Base-by-base conservation (phyloP, 2,888 invertebrate genomes). In the Drosophila pseudotakahashii region DNA sequence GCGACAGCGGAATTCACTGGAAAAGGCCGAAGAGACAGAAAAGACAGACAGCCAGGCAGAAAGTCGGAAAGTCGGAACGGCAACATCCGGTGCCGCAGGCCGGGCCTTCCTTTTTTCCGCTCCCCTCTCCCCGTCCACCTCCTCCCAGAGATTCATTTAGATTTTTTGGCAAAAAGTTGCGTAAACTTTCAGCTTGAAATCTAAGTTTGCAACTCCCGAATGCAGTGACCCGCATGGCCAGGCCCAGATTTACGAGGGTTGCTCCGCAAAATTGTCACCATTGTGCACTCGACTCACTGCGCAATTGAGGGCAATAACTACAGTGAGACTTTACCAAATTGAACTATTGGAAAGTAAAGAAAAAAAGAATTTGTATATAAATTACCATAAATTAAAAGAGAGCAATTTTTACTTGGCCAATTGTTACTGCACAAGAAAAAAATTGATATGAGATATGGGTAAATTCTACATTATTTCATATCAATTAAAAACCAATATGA, bases 1-100 rank as follows among this genome's bases (percentile, higher is more conserved):
- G 60, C 60, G 50, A 73, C 67, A 57, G 53, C 86, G 86, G 78
- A 81, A 86, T 81, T 81, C 86, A 57, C 76, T 83, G 81, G 81
- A 86, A 81, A 83, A 73, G 86, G 86, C 26, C 26, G 26, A 26
- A 6, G 26, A 5, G 26, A 26, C 86, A 82, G 59, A 11, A 34
- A 5, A 34, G 34, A 61, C 69, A 45, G 62, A 23, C 47, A 14
- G 60, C 32, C 64, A 41, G 57, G 19, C 45, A 30, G 60, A 63
- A 48, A 63, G 57, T 37, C 45, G 19, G 60, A 63, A 61, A 63
- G 48, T 32, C 50, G 48, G 63, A 64, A 63, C 63, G 47, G 66
- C 69, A 76, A 83, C 81, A 73, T 81, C 81, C 81, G 81, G 86
- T 61, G 71, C 62, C 36, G 72, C 60, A 72, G 59, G 61, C 70